Conservation (phyloP, 2,797 vertebrate genomes). For the Alcedo quadribrachys region DNA sequence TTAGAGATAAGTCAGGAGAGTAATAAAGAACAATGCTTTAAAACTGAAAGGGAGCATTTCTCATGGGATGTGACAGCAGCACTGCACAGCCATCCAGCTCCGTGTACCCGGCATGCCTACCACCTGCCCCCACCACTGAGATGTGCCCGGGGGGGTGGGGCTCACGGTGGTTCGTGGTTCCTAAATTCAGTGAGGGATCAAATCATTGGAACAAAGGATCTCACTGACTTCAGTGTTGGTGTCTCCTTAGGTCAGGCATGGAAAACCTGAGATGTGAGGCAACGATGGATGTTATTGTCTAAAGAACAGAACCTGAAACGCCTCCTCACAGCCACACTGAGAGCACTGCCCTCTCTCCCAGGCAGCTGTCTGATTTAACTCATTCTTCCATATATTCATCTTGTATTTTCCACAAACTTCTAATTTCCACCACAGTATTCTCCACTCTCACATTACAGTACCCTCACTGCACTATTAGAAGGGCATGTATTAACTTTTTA, state of each 20-base stretch:
- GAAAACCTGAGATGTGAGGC: background rate
- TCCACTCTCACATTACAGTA: background rate
- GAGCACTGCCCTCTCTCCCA: background rate
- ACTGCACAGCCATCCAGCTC: fast-evolving
- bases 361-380: background rate
- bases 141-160: background rate
- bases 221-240: background rate
- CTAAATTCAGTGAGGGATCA: fast-evolving
- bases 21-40: background rate
- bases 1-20: background rate
- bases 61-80: fast-evolving
- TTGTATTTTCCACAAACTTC: background rate
- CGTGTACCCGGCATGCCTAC: fast-evolving
- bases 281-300: background rate
- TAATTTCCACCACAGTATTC: background rate
- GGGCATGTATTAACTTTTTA: background rate
- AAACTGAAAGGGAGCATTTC: background rate
- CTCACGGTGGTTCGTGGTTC: fast-evolving
- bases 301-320: background rate
- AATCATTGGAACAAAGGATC: background rate
- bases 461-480: background rate
- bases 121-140: fast-evolving
- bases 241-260: background rate
- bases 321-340: fast-evolving
- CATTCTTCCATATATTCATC: background rate